Conservation (phyloP, 1,140 invertebrate species). For the Medauroidea extradentata region DNA sequence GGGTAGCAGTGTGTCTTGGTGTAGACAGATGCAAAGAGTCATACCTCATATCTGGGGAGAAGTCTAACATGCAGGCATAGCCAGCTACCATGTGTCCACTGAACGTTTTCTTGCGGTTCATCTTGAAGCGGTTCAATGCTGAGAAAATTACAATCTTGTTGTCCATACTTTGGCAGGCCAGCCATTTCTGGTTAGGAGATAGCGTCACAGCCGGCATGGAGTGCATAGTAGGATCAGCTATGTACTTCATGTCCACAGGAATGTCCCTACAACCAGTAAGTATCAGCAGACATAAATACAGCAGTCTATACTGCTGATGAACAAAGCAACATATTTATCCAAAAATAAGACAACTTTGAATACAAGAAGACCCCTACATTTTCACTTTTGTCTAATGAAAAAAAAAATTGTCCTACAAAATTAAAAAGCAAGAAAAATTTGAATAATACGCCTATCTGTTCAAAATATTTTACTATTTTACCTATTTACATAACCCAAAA, state of each 20-base stretch:
- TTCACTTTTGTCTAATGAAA: no score
- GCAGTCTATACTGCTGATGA: no score
- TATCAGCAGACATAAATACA: no score
- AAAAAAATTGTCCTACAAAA: neutral
- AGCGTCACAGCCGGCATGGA: conserved; percentile 95
- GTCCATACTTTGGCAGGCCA: conserved; percentile 99
- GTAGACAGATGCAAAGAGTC: no score
- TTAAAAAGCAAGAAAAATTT: neutral
- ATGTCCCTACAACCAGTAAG: conserved; percentile 72
- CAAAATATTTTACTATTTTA: no score
- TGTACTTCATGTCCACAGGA: conserved; percentile 99
- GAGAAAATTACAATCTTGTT: conserved; percentile 99
- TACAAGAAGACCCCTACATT: no score
- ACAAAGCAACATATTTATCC: no score
- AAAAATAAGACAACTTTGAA: no score
- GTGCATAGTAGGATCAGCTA: conserved; percentile 99
- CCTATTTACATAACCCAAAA: no score
- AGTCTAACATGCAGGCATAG: conserved; percentile 96
- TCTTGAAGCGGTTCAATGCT: conserved; percentile 93
- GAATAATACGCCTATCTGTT: neutral
- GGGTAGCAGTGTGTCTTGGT: no score
- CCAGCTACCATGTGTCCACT: conserved; percentile 99
- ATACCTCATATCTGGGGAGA: conserved; percentile 97
- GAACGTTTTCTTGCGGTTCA: conserved; percentile 97
- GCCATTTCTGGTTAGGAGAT: conserved; percentile 97